Evolutionary conservation across 2,797 vertebrate species (phyloP), one percentile per base, ranked within the genome.

Genomic region (Eulemur coronatus): DNA sequence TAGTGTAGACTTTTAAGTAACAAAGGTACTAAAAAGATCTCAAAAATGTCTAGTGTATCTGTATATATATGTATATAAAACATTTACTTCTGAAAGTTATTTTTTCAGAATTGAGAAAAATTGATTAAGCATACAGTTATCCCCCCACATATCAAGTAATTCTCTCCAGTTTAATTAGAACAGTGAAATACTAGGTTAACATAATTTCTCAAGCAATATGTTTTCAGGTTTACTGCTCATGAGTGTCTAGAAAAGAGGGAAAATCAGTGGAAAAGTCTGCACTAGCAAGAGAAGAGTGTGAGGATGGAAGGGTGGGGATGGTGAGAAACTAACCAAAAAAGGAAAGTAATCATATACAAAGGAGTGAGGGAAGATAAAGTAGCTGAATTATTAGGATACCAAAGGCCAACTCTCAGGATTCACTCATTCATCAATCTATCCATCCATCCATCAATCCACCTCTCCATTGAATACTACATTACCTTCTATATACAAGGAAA

Each of bases 101-200:
- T 94, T 89, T 91, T 95, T 89, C 12, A 95, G 35, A 43, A 72
- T 82, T 93, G 20, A 84, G 26, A 65, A 38, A 65, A 85, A 55
- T 13, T 33, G 26, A 55, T 22, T 85, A 30, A 84, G 1, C 30
- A 70, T 41, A 69, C 11, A 41, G 18, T 95, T 90, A n/a, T 85
- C 24, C 30, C 30, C 18, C 18, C 13, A 43, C 52, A 38, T 12
- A 48, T 33, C 7, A 79, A 89, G 9, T 59, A 38, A 93, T 89
- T 82, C 35, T 7, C 28, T 12, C 17, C 35, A n/a, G 69, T 8
- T n/a, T 90, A 84, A 85, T 63, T 28, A 88, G 22, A 89, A 43
- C 11, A 88, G 11, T 91, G 26, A 84, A 93, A 88, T 90, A 46
- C 15, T 35, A 76, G n/a, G n/a, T 22, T 63, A 76, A 43, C 13